Evolutionary conservation across 2,888 invertebrate genomes (phyloP).

Genomic region (Calameuta idolon): DNA sequence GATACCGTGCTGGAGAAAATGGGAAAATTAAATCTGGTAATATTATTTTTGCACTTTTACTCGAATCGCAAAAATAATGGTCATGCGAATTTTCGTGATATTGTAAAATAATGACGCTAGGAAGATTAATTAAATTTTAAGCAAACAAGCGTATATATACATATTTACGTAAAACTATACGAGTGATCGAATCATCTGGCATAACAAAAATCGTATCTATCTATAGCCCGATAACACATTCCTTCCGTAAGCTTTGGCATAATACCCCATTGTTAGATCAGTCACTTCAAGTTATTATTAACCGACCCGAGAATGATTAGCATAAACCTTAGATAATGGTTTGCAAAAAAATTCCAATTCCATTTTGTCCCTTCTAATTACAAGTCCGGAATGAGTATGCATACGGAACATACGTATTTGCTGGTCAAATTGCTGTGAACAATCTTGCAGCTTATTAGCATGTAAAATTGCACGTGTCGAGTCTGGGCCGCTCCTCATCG

Average conservation of each 20-base stretch:
- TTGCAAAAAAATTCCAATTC: neutral
- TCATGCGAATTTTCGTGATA: neutral
- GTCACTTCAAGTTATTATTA: neutral
- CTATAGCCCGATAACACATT: neutral
- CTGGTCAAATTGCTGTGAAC: neutral
- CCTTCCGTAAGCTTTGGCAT: neutral
- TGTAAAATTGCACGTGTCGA: neutral
- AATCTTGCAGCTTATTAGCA: neutral
- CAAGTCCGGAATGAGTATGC: neutral
- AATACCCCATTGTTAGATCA: neutral
- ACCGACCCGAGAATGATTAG: neutral
- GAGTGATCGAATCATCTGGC: neutral
- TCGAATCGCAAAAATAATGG: neutral
- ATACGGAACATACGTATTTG: neutral
- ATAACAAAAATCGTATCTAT: neutral
- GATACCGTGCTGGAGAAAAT: slow-evolving; percentile 64
- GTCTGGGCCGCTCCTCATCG: neutral
- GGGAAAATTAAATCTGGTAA: slow-evolving; percentile 65
- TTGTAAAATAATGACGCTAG: neutral
- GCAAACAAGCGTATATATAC: neutral
- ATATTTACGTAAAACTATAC: neutral
- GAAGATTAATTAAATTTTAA: neutral
- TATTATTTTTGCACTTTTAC: slow-evolving; percentile 7
- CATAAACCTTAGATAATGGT: neutral
- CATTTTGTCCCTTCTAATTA: neutral